Percentiles rank a stretch among this genome's conserved stretches.
Conservation (phyloP, 2,797 vertebrate genomes). For the Silurus lanzhouensis region DNA sequence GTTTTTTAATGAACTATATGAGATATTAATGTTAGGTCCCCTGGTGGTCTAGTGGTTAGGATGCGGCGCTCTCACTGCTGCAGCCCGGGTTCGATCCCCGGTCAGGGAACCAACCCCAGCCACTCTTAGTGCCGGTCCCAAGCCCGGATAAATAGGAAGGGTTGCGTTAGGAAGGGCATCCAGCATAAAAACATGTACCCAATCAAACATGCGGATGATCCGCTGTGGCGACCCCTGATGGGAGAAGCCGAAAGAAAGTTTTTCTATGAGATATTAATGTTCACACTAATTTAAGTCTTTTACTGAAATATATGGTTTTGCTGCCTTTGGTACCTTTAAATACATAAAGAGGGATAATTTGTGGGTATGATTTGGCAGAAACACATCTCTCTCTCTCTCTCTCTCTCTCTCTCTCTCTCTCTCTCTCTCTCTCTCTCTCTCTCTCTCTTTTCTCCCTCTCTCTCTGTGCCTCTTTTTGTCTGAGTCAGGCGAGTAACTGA, state of each 20-base stretch:
- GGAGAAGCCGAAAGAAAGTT: too few species aligned
- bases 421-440: neutral
- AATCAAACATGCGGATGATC: too few species aligned
- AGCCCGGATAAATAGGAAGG: too few species aligned
- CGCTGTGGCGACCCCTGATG: too few species aligned
- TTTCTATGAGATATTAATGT: neutral
- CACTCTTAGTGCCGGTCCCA: too few species aligned
- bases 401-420: neutral
- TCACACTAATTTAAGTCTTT: neutral
- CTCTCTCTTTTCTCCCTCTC: neutral
- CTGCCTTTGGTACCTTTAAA: neutral
- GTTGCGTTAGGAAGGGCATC: too few species aligned
- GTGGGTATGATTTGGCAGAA: constrained; percentile 1
- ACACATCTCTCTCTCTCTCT: neutral
- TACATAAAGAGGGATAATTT: neutral
- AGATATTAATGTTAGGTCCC: neutral
- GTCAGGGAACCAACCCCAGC: too few species aligned
- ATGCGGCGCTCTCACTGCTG: too few species aligned
- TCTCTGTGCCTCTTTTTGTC: neutral
- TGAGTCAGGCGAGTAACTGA: constrained; percentile 50
- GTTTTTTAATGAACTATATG: constrained; percentile 31
- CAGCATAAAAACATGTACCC: too few species aligned
- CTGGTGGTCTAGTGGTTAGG: too few species aligned
- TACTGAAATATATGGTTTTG: neutral
- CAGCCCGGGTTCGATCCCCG: too few species aligned